Evolutionary conservation across 2,113 vertebrate species (phyloP), one percentile per base, ranked within the genome.

Genomic region (Atrichornis clamosus): DNA sequence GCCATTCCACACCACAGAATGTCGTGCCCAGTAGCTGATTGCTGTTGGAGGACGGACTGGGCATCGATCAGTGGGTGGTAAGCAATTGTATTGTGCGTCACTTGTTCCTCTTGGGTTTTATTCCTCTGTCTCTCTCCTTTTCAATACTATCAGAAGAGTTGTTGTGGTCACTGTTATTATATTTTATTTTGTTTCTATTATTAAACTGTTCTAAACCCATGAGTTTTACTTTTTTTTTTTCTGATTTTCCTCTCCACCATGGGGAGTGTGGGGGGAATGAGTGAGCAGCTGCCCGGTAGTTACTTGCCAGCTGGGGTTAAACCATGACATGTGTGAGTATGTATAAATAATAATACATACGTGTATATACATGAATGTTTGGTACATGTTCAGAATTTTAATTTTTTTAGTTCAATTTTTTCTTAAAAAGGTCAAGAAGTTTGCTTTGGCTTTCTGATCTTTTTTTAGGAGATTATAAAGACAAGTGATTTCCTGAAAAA

Each of bases 21-120:
- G 23, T 10, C 28, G 52, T 7, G 10, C 9, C 39, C 87, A 47
- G 67, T 4, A 30, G 13, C 24, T 75, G 39, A 41, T 15, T 39
- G 44, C 39, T 53, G 16, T 20, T 60, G 39, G 11, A 12, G 2
- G 2, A 26, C 3, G 2, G 60, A 9, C 22, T 52, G 39, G 44
- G 22, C 10, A 10, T 30, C 0, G 0, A 50, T 37, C 59, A 52
- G 27, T 28, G 44, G 10, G 44, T 17, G 24, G 39, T 32, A 39
- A 72, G n/a, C 11, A 79, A 21, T n/a, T 35, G 15, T 13, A 23
- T 5, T 32, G 19, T 67, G 33, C 52, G 33, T 52, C 37, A 39
- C 33, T 46, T 26, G 7, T 21, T n/a, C 24, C 23, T 59, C 44
- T 50, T 59, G 52, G 58, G 8, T 46, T 82, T 60, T 39, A 24